Base-by-base conservation (phyloP, 2,797 vertebrate species). In the Gallinago stenura region DNA sequence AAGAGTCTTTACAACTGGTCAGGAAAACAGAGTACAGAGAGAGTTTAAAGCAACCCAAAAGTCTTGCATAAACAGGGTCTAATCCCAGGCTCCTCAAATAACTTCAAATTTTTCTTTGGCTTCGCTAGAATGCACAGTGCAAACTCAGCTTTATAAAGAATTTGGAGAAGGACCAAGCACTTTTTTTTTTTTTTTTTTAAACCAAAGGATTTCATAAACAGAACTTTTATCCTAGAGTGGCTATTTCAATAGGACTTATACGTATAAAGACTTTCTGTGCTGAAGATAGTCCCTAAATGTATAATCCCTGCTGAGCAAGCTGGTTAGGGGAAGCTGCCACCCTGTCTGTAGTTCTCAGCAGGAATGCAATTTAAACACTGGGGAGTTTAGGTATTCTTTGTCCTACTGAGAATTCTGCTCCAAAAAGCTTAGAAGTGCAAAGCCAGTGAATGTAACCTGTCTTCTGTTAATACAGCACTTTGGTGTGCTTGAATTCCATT, bases 221-320 rank as follows among this genome's bases (percentile, higher is more conserved):
- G 72, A 93, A 83, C 57, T 93, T 83, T 87, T 91, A 93, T 95
- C 76, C 81, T 31, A 54, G 64, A 33, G 35, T 82, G 61, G 46
- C 17, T 65, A 30, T 79, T 92, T 94, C 83, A 89, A 90, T 77
- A 78, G 46, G 65, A 76, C 25, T 91, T 91, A 45, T 9, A 65
- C 8, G 2, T 85, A 60, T 41, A 86, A 96, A 95, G 77, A 25
- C 39, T 79, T 90, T 62, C 77, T 70, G 69, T 78, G 64, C 85
- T 58, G 76, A 91, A 70, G 90, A 83, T 72, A 92, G 79, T 54
- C 65, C 62, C 56, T 58, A 90, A 85, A 84, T 30, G 56, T 53
- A n/a, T 94, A 93, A 96, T 82, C 83, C 76, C 70, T 87, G 79
- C 91, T 95, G 81, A 94, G 92, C 45, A 57, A 93, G 68, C 78